Evolutionary conservation across 2,113 vertebrate species (phyloP).

Genomic region (Abramis brama): DNA sequence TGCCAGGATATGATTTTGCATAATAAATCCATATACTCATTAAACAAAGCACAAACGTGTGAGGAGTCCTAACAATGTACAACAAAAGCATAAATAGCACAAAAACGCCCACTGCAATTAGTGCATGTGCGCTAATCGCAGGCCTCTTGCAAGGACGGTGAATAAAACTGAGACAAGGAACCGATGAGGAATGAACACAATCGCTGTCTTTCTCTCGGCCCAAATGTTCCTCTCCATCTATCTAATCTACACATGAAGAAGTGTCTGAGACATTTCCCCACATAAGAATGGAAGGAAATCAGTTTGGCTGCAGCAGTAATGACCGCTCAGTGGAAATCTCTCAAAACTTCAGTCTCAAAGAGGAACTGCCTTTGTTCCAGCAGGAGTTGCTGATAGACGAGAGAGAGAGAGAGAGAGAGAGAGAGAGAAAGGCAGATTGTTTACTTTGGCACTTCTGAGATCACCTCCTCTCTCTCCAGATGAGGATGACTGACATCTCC

Average conservation of each 20-base stretch:
- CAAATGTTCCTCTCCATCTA: constrained; percentile 9
- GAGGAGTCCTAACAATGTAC: not conserved
- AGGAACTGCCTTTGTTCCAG: constrained; percentile 30
- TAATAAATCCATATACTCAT: not conserved
- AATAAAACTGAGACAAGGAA: not conserved
- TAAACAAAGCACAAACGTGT: not conserved
- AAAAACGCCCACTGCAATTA: constrained; percentile 25
- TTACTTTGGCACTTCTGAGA: constrained; percentile 8
- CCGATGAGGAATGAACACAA: constrained; percentile 1
- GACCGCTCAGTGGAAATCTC: constrained; percentile 24
- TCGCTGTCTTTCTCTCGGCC: not conserved
- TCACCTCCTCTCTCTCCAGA: not conserved
- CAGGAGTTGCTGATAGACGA: constrained; percentile 17
- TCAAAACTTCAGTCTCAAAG: constrained; percentile 1
- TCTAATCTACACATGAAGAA: constrained; percentile 34
- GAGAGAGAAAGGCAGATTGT: not conserved
- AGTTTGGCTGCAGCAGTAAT: constrained; percentile 20
- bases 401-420: not conserved
- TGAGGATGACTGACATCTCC: not conserved
- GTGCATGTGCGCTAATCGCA: not conserved
- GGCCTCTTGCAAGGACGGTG: not conserved
- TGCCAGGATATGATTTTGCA: constrained; percentile 5
- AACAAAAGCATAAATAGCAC: constrained; percentile 25
- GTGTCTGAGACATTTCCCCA: constrained; percentile 25
- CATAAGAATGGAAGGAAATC: constrained; percentile 33